Evolutionary conservation across 2,113 vertebrate species (phyloP).

Genomic region (Phylloscopus trochilus): DNA sequence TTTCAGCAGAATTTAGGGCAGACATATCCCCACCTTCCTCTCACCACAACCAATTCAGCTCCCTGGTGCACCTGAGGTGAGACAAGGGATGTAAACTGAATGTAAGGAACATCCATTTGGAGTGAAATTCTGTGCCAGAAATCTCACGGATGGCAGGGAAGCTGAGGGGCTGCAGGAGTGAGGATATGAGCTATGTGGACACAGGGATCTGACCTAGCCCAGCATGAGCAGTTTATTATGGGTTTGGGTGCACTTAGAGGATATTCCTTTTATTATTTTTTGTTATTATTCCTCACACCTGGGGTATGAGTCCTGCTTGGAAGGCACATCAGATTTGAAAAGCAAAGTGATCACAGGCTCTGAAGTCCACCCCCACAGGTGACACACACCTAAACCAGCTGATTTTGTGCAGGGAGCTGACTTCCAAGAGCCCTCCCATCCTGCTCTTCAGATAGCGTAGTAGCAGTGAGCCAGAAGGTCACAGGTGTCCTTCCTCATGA

Average conservation of each 20-base stretch:
- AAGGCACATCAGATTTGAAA: neutral
- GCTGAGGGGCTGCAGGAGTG: neutral
- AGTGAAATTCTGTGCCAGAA: neutral
- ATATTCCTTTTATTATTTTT: neutral
- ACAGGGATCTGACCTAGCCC: neutral
- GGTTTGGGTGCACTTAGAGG: neutral
- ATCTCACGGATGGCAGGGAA: neutral
- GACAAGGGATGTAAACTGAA: neutral
- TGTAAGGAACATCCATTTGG: neutral
- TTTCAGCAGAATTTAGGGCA: slow-evolving; percentile 33
- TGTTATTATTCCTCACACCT: neutral
- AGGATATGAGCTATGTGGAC: neutral
- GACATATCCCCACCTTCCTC: neutral
- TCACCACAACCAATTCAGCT: neutral
- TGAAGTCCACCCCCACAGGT: neutral
- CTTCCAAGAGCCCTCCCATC: neutral
- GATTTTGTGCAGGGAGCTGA: neutral
- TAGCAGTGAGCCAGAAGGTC: neutral
- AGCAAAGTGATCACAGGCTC: neutral
- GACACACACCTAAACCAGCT: neutral
- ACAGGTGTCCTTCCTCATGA: neutral
- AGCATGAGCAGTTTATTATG: fast-evolving
- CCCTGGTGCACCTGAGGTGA: neutral
- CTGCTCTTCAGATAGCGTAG: neutral
- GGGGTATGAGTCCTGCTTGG: neutral